Conservation (phyloP, 2,113 vertebrate genomes). For the Sprattus sprattus region DNA sequence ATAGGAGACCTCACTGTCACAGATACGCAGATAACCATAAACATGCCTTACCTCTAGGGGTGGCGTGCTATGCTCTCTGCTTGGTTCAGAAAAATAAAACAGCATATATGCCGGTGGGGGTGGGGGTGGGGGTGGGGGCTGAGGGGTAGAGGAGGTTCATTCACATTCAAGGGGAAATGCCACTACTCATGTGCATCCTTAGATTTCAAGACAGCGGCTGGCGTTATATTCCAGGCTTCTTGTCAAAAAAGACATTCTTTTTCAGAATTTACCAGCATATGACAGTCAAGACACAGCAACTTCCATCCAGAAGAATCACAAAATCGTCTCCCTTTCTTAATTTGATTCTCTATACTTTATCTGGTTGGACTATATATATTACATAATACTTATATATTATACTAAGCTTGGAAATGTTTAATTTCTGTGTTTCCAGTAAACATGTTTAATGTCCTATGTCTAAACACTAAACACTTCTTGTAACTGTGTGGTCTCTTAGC, state of each 20-base stretch:
- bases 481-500: constrained; percentile 21
- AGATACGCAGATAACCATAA: constrained; percentile 42
- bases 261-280: neutral
- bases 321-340: neutral
- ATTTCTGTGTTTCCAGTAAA: neutral
- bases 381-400: too few species aligned
- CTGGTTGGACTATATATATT: too few species aligned
- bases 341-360: neutral
- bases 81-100: neutral
- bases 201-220: neutral
- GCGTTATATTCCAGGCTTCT: neutral
- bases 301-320: neutral
- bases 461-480: neutral
- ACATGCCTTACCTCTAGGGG: constrained; percentile 13
- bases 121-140: too few species aligned
- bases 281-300: neutral
- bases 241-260: neutral
- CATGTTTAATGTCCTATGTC: neutral
- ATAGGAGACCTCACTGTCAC: constrained; percentile 46
- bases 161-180: constrained; percentile 6
- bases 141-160: neutral
- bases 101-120: neutral
- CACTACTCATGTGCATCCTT: neutral
- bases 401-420: neutral
- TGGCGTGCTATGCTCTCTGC: neutral